phyloP scores from a whole-genome alignment of 2,888 invertebrate species.

The Cryptus armator region DNA sequence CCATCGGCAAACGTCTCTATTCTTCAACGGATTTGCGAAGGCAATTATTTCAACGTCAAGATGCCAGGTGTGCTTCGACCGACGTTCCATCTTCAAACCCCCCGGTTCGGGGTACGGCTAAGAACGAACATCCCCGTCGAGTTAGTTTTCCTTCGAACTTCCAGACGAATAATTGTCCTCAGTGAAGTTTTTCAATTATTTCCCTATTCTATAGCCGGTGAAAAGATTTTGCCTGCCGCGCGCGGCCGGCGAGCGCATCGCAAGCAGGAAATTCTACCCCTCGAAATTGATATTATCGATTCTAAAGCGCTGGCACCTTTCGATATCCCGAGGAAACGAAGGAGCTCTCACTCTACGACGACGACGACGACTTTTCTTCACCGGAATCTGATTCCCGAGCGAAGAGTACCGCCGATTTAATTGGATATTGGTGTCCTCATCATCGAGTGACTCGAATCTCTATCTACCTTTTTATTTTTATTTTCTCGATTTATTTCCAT shows the following conservation, averaged over 20 bases:
- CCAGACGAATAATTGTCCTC: conserved; percentile 61
- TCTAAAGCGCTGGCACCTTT: conserved; percentile 39
- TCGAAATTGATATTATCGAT: conserved; percentile 61
- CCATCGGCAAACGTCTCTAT: conserved; percentile 18
- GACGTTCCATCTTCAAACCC: not conserved
- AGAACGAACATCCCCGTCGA: conserved; percentile 20
- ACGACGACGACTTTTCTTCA: conserved; percentile 14
- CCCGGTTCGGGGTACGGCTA: conserved; percentile 6
- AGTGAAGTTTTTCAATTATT: conserved; percentile 67
- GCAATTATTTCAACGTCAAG: conserved; percentile 44
- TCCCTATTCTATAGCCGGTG: conserved; percentile 54
- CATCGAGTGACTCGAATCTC: conserved; percentile 53
- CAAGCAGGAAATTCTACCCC: conserved; percentile 29
- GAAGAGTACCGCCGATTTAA: conserved; percentile 54
- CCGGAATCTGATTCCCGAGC: conserved; percentile 50
- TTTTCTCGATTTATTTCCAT: conserved; percentile 53
- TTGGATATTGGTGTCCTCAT: conserved; percentile 66
- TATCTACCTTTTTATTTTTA: not conserved
- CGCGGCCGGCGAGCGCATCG: conserved; percentile 12
- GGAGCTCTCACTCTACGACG: conserved; percentile 30
- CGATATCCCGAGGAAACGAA: conserved; percentile 44
- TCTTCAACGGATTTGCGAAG: conserved; percentile 12
- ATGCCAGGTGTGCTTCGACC: not conserved
- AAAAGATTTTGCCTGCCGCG: conserved; percentile 41
- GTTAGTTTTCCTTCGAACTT: conserved; percentile 21